phyloP scores from a whole-genome alignment of 2,113 vertebrate species.

The Callipepla squamata region DNA sequence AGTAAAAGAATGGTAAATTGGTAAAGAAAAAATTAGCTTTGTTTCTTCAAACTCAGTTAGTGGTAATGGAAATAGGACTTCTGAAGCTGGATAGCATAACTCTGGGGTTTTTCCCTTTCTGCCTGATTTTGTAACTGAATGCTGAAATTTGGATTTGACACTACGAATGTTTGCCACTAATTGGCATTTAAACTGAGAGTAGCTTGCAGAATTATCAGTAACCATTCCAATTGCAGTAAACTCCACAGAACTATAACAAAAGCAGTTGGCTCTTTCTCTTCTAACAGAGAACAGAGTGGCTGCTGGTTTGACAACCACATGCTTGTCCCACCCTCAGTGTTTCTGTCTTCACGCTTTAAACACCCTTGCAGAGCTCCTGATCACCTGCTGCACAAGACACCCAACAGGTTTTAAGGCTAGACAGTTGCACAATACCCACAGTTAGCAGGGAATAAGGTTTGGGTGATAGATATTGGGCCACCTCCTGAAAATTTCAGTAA shows the following conservation, averaged over 20 bases:
- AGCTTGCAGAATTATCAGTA: neutral
- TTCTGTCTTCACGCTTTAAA: constrained; percentile 29
- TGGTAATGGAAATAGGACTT: neutral
- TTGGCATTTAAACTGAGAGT: neutral
- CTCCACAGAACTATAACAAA: neutral
- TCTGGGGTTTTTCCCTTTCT: neutral
- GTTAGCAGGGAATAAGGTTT: neutral
- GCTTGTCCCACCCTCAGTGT: neutral
- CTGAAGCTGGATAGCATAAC: neutral
- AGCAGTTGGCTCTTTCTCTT: constrained; percentile 1
- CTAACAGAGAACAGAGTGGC: neutral
- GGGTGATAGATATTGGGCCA: neutral
- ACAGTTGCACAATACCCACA: neutral
- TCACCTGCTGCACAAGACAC: neutral
- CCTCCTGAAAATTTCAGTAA: neutral
- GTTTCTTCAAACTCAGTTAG: neutral
- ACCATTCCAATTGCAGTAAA: neutral
- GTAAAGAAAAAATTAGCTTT: neutral
- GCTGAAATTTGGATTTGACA: neutral
- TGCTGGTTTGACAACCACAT: constrained; percentile 15
- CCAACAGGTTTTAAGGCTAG: neutral
- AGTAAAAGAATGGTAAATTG: neutral
- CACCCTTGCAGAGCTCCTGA: neutral
- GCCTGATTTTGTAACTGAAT: neutral
- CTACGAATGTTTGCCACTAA: neutral